These are phyloP conservation scores for Sarcophilus harrisii DNA, from an alignment of 2,797 vertebrate genomes.

Conservation along the genomic window DNA sequence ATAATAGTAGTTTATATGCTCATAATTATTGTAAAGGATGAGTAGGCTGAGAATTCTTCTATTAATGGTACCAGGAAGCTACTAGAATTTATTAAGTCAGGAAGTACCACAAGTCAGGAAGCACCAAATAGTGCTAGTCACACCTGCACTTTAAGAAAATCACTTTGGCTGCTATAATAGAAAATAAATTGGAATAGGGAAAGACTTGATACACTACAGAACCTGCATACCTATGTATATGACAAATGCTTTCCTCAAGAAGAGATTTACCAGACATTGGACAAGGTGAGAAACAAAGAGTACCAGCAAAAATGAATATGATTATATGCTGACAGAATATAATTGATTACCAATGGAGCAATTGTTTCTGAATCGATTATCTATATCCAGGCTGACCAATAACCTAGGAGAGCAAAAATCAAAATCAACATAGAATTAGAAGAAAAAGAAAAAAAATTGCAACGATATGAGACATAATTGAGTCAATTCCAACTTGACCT, in stretches of 20 bases:
- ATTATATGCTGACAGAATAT: not conserved
- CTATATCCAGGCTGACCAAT: not conserved
- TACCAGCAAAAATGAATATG: not conserved
- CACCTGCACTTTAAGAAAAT: not conserved
- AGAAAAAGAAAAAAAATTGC: not conserved
- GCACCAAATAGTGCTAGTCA: not conserved
- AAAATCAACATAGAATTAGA: not conserved
- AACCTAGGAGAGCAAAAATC: not conserved
- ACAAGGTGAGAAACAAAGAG: not conserved
- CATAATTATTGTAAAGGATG: not conserved
- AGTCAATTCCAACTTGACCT: not conserved
- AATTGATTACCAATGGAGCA: not conserved
- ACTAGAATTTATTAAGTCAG: not conserved
- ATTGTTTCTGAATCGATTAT: not conserved
- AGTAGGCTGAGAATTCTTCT: not conserved
- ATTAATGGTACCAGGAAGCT: not conserved
- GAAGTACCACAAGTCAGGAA: not conserved
- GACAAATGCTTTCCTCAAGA: not conserved
- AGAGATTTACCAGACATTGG: not conserved
- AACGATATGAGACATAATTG: not conserved
- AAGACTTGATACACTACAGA: not conserved
- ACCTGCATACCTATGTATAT: not conserved
- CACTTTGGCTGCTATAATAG: not conserved
- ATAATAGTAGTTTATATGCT: not conserved
- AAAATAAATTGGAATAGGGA: not conserved